A percentile compares a stretch with the other conserved stretches of the same genome.
Conservation (phyloP, 2,888 invertebrate genomes). For the Unio pictorum region DNA sequence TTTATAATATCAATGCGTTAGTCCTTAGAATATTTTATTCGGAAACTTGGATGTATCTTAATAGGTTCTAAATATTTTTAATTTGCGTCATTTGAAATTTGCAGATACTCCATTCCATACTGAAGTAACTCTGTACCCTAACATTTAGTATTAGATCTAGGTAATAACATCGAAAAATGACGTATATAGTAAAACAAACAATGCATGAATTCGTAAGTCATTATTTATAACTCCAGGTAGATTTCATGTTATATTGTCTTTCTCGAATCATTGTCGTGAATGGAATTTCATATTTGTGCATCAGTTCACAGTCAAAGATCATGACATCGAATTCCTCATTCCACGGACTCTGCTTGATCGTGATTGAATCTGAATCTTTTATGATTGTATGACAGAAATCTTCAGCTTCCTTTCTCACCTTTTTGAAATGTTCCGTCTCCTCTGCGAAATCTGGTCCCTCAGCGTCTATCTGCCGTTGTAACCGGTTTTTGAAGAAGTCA, state of each 20-base stretch:
- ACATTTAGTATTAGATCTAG: no score
- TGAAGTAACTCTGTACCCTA: no score
- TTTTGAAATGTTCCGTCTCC: slow-evolving; percentile 23
- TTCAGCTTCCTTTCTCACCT: slow-evolving; percentile 18
- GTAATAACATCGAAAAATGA: no score
- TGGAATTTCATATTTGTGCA: slow-evolving; percentile 24
- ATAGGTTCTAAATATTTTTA: no score
- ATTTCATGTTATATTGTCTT: slow-evolving; percentile 19
- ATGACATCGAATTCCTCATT: slow-evolving; percentile 22
- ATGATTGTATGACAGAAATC: slow-evolving; percentile 21
- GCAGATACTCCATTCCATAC: no score
- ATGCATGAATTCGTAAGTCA: no score
- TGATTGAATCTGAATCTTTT: slow-evolving; percentile 9
- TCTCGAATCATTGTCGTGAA: slow-evolving; percentile 28
- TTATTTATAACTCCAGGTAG: no score
- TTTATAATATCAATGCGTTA: no score
- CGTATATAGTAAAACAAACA: no score
- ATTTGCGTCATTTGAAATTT: no score
- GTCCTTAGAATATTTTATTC: no score
- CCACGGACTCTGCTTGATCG: slow-evolving; percentile 16
- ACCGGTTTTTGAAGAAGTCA: slow-evolving; percentile 26
- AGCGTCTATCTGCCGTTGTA: slow-evolving; percentile 16
- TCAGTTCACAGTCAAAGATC: slow-evolving; percentile 17
- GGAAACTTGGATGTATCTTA: no score
- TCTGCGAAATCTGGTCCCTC: slow-evolving; percentile 19